These are phyloP conservation scores for Sinocyclocheilus rhinocerous DNA, from an alignment of 2,113 vertebrate genomes.

Conservation along the genomic window DNA sequence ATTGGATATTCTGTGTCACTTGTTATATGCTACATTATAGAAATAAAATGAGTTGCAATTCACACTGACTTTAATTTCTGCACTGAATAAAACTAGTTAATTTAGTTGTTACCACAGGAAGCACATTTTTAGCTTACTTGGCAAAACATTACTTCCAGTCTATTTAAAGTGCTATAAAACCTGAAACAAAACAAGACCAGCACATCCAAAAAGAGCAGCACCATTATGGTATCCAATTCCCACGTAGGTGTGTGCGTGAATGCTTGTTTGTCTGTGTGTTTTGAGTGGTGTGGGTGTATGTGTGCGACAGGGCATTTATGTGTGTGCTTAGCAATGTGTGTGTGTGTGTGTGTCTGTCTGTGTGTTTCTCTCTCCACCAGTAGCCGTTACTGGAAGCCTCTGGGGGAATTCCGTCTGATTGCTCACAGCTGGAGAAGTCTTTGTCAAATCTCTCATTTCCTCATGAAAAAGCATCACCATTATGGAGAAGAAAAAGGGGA, in stretches of 20 bases:
- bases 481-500: conserved; percentile 30
- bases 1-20: neutral
- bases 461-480: conserved; percentile 30
- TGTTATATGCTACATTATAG: neutral
- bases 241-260: conserved; percentile 24
- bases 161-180: conserved; percentile 1
- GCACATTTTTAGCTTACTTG: conserved; percentile 15
- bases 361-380: conserved; percentile 36
- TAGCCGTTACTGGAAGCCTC: conserved; percentile 34
- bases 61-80: neutral
- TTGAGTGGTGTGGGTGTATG: conserved; percentile 16
- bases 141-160: neutral
- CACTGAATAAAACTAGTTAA: neutral
- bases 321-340: conserved; percentile 31
- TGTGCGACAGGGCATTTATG: conserved; percentile 48
- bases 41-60: neutral
- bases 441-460: conserved; percentile 48
- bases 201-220: neutral
- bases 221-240: conserved; percentile 23
- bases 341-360: conserved; percentile 35
- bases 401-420: conserved; percentile 49
- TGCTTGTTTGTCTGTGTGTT: conserved; percentile 34
- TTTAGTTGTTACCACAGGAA: neutral
- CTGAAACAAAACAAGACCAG: conserved; percentile 25
- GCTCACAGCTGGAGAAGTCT: conserved; percentile 50